Evolutionary conservation across 2,888 invertebrate species (phyloP).

Genomic region (Drosophila meridiana): DNA sequence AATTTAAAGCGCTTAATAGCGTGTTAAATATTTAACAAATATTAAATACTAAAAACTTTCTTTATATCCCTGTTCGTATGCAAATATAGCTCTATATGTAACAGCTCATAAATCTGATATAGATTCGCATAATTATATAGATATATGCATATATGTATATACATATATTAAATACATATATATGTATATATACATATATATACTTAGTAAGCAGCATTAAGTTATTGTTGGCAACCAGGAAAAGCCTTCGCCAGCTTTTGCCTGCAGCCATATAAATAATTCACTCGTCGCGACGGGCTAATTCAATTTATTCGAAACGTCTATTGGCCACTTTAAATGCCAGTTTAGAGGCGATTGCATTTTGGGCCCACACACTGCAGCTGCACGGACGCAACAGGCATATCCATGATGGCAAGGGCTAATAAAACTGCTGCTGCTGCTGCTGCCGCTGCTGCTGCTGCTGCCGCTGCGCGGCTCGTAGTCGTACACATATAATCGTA

Average conservation of each 20-base stretch:
- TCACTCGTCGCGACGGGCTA: conserved; percentile 41
- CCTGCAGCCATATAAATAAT: conserved; percentile 39
- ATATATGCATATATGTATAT: not conserved
- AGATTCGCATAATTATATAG: not conserved
- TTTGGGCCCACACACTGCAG: conserved; percentile 49
- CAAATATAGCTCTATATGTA: not conserved
- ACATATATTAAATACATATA: not conserved
- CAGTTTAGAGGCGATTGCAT: conserved; percentile 45
- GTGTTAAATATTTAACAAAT: too few species aligned
- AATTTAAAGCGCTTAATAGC: too few species aligned
- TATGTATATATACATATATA: not conserved
- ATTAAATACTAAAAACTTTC: too few species aligned
- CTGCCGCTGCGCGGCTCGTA: conserved; percentile 12
- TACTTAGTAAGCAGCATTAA: conserved; percentile 12
- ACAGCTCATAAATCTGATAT: not conserved
- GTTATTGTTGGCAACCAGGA: conserved; percentile 30
- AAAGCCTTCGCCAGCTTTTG: conserved; percentile 15
- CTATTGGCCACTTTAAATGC: conserved; percentile 52
- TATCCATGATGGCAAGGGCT: conserved; percentile 27
- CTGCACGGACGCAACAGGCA: not conserved
- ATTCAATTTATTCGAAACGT: conserved; percentile 52
- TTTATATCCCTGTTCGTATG: too few species aligned
- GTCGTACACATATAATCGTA: conserved; percentile 60
- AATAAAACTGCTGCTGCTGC: conserved; percentile 62
- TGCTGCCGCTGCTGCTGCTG: too few species aligned